Evolutionary conservation across 2,888 invertebrate genomes (phyloP), one percentile per base, ranked within the genome.

Genomic region (Nesidiocoris tenuis): DNA sequence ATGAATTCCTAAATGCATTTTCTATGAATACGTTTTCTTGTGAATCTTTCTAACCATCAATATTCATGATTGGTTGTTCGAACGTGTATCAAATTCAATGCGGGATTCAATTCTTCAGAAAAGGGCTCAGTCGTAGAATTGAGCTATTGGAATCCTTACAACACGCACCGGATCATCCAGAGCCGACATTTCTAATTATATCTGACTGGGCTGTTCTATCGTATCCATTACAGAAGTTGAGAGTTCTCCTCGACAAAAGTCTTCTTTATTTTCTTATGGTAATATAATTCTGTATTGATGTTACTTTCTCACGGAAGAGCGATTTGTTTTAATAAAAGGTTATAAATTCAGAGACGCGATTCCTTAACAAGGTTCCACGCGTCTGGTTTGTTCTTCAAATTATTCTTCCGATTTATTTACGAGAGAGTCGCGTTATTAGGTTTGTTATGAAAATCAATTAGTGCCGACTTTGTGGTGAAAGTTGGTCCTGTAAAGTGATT

Each of bases 371-470:
- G 39, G 54, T 65, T 39, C 54, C 24, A 16, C 65, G 24, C 19
- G 25, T 39, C 54, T 17, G 5, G 19, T 39, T 39, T 17, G 12
- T 17, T 39, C 19, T 65, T 25, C 18, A 25, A 65, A 65, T 39
- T 65, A 65, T 25, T 65, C n/a, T 65, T 65, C 18, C 39, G 7
- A 65, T 65, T 65, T 18, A 65, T 65, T 24, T 65, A 17, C n/a
- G 17, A 39, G 65, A 65, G n/a, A 9, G 12, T 12, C 39, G 39
- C 12, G 54, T 9, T 25, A 64, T 39, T 39, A 65, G 54, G 25
- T 25, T 65, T 39, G 65, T 39, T 65, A 65, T 65, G 65, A 65
- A 65, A 65, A 65, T 65, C 65, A 65, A 65, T 65, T 65, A 65
- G 54, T 39, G 39, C 19, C 63, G n/a, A 12, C 39, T 39, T 12